Conservation (phyloP, 2,797 vertebrate species). For the Gobionotothen gibberifrons region DNA sequence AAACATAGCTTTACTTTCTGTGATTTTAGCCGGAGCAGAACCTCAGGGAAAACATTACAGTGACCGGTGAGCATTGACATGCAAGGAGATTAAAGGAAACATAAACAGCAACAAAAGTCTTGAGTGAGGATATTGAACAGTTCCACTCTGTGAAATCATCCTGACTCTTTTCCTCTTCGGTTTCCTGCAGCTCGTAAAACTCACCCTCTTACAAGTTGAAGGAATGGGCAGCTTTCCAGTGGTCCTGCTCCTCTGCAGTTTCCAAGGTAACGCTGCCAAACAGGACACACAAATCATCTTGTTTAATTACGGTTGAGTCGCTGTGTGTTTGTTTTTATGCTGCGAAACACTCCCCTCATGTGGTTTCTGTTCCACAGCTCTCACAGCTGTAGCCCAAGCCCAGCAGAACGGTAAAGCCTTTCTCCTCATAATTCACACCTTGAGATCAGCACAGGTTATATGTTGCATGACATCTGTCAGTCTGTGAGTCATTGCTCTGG, state of each 20-base stretch:
- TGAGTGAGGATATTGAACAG: constrained; percentile 77
- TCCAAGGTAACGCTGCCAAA: constrained; percentile 85
- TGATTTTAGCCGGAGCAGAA: constrained; percentile 54
- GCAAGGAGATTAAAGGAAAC: constrained; percentile 67
- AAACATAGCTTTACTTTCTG: constrained; percentile 47
- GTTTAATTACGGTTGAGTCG: constrained; percentile 77
- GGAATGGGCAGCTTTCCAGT: constrained; percentile 84
- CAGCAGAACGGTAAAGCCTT: constrained; percentile 77
- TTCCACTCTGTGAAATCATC: constrained; percentile 76
- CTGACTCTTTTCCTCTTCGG: constrained; percentile 68
- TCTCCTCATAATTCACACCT: constrained; percentile 59
- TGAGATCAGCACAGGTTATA: constrained; percentile 43
- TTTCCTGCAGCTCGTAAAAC: constrained; percentile 79
- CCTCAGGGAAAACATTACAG: constrained; percentile 69
- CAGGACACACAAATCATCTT: constrained; percentile 81
- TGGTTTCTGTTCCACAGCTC: constrained; percentile 81
- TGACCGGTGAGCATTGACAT: constrained; percentile 60
- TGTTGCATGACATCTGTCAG: constrained; percentile 52
- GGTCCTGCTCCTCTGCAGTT: constrained; percentile 85
- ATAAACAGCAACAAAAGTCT: constrained; percentile 64
- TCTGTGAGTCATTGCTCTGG: constrained; percentile 49
- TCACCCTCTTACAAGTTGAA: constrained; percentile 74
- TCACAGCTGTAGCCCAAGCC: constrained; percentile 75
- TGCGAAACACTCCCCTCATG: constrained; percentile 76
- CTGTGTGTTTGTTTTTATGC: constrained; percentile 76